Percentiles rank a stretch among this genome's conserved stretches.
phyloP scores from a whole-genome alignment of 2,888 invertebrate genomes.

The Geophilus truncorum region DNA sequence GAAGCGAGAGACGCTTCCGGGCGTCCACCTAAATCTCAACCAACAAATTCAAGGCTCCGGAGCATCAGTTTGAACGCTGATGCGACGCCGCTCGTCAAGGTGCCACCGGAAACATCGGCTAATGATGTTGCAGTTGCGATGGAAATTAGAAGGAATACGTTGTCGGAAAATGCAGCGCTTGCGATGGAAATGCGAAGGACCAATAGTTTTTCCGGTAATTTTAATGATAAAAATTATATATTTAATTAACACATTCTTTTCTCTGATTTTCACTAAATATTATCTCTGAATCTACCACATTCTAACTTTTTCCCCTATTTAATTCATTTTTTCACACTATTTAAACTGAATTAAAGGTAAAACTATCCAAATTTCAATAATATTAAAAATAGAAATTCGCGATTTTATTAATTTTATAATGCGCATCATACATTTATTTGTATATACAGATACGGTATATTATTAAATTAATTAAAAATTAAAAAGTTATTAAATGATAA shows the following conservation, averaged over 20 bases:
- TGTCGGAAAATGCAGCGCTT: constrained; percentile 23
- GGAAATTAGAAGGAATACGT: constrained; percentile 28
- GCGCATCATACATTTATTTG: too few relatives aligned
- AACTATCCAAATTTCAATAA: too few relatives aligned
- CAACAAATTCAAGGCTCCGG: background rate
- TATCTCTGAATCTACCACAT: too few relatives aligned
- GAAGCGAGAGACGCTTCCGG: constrained; percentile 33
- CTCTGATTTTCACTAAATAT: too few relatives aligned
- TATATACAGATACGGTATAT: too few relatives aligned
- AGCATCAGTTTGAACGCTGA: background rate
- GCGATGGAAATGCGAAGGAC: constrained; percentile 29
- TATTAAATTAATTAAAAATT: too few relatives aligned
- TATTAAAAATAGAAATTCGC: too few relatives aligned
- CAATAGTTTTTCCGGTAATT: background rate
- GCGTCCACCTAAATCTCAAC: background rate
- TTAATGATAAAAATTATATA: background rate
- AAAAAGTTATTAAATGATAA: too few relatives aligned
- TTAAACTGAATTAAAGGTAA: too few relatives aligned
- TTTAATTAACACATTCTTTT: background rate
- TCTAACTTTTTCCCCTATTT: too few relatives aligned
- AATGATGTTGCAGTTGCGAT: constrained; percentile 33
- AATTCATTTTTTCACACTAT: too few relatives aligned
- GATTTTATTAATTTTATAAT: too few relatives aligned
- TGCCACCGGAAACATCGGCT: background rate
- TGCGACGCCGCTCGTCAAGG: background rate